phyloP scores from a whole-genome alignment of 2,888 invertebrate species.

The Himalopsyche anomala region DNA sequence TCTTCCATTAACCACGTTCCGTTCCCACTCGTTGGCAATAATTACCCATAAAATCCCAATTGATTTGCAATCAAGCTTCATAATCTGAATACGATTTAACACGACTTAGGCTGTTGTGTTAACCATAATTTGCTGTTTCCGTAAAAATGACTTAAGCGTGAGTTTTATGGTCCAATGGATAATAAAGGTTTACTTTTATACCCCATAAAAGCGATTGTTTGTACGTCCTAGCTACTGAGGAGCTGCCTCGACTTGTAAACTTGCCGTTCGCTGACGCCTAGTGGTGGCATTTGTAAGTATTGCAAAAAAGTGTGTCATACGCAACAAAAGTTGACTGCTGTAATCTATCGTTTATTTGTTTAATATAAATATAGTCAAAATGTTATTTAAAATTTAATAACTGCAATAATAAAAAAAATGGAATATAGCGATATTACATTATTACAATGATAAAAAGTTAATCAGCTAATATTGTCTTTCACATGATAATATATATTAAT shows the following conservation, averaged over 20 bases:
- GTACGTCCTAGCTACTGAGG: conserved; percentile 63
- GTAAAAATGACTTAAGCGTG: conserved; percentile 66
- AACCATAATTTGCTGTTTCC: conserved; percentile 62
- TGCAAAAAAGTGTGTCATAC: neutral
- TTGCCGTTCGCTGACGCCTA: conserved; percentile 12
- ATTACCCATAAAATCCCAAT: conserved; percentile 49
- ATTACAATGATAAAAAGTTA: no score
- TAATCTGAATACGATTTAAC: conserved; percentile 63
- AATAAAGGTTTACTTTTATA: conserved; percentile 79
- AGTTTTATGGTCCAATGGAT: conserved; percentile 76
- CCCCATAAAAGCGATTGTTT: conserved; percentile 78
- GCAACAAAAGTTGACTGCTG: neutral
- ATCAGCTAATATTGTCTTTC: no score
- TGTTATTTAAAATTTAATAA: no score
- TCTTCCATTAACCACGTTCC: no score
- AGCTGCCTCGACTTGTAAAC: conserved; percentile 43
- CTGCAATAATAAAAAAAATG: no score
- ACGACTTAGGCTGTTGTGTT: conserved; percentile 49
- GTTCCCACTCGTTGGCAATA: neutral
- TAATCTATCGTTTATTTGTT: no score
- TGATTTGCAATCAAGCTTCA: conserved; percentile 47
- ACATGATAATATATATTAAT: no score
- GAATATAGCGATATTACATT: no score
- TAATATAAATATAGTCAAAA: no score
- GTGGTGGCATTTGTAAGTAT: neutral